Evolutionary conservation across 2,113 vertebrate genomes (phyloP).

Genomic region (Isurus oxyrinchus): DNA sequence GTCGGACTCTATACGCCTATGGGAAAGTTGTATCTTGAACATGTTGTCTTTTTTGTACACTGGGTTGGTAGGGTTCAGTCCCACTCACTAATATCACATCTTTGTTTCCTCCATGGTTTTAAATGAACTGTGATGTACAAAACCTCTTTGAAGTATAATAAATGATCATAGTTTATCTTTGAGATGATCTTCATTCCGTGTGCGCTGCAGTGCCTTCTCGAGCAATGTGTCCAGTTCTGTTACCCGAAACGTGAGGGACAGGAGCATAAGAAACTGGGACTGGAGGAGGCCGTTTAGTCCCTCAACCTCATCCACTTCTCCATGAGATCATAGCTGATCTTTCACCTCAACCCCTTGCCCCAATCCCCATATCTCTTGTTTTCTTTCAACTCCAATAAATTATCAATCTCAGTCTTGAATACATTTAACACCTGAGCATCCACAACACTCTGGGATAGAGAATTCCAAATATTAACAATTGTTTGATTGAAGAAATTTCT

Average conservation of each 20-base stretch:
- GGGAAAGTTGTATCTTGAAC: not conserved
- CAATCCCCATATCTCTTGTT: not conserved
- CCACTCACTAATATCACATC: not conserved
- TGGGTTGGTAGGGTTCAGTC: not conserved
- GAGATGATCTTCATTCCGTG: not conserved
- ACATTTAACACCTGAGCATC: not conserved
- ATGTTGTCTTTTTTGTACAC: not conserved
- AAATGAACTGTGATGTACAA: slow-evolving; percentile 7
- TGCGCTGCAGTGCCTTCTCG: not conserved
- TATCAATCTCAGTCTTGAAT: not conserved
- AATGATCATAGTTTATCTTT: not conserved
- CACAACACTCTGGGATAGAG: not conserved
- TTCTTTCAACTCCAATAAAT: not conserved
- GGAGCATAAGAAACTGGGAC: not conserved
- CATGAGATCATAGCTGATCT: not conserved
- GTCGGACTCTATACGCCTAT: not conserved
- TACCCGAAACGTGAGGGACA: not conserved
- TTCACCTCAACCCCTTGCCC: not conserved
- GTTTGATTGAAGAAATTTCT: not conserved
- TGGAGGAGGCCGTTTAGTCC: not conserved
- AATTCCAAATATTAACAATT: not conserved
- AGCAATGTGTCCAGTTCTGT: not conserved
- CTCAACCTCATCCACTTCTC: not conserved
- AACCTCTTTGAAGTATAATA: slow-evolving; percentile 11
- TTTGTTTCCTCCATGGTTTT: not conserved